phyloP scores from a whole-genome alignment of 2,113 vertebrate species.

The Notiomystis cincta region DNA sequence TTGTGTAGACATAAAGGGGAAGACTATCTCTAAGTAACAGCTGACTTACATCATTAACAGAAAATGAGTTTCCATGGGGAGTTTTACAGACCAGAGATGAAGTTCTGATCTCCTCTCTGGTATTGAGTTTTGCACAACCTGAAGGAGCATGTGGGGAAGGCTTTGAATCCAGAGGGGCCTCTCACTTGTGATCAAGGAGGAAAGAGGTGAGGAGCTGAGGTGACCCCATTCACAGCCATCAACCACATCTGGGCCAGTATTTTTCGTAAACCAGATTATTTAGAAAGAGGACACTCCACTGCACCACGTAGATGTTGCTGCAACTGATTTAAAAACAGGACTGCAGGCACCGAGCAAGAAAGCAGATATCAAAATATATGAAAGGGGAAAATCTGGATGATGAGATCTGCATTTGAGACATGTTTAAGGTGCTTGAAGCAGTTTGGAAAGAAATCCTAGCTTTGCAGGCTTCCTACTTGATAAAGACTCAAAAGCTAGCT shows the following conservation, averaged over 20 bases:
- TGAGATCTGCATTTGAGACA: neutral
- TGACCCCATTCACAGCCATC: neutral
- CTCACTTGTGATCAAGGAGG: neutral
- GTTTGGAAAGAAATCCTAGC: neutral
- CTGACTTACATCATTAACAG: neutral
- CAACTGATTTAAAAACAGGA: neutral
- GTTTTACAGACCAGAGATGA: neutral
- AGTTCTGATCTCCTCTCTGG: neutral
- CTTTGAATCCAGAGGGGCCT: neutral
- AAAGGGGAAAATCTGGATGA: neutral
- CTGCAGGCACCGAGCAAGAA: neutral
- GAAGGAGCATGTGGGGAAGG: neutral
- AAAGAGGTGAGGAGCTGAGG: neutral
- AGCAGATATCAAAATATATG: neutral
- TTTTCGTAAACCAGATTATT: neutral
- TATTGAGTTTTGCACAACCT: neutral
- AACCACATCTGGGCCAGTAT: neutral
- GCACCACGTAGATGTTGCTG: neutral
- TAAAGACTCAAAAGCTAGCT: no score
- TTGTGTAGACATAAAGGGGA: neutral
- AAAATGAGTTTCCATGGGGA: neutral
- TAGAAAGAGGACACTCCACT: neutral
- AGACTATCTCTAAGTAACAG: neutral
- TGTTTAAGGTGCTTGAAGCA: neutral
- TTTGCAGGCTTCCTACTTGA: neutral